phyloP scores from a whole-genome alignment of 2,888 invertebrate species.

The Thecophora atra region DNA sequence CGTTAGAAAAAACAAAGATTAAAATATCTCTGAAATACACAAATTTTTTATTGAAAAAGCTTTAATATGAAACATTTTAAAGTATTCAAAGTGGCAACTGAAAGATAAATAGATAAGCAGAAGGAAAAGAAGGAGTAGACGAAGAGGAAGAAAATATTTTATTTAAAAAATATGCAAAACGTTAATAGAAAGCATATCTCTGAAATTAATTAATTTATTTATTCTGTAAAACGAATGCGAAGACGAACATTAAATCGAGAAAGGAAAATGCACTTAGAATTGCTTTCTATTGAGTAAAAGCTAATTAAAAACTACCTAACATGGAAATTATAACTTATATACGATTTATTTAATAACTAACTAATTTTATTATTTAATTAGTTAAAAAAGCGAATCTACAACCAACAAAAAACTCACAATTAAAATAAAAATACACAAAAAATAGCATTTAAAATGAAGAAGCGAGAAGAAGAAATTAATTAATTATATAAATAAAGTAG shows the following conservation, averaged over 20 bases:
- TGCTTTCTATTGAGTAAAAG: no score
- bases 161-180: neutral
- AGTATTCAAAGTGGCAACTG: neutral
- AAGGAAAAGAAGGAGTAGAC: neutral
- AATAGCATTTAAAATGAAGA: constrained; percentile 15
- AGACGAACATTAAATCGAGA: neutral
- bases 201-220: neutral
- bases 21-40: no score
- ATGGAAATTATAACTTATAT: no score
- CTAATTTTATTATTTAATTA: constrained; percentile 2
- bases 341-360: neutral
- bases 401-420: neutral
- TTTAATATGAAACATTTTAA: neutral
- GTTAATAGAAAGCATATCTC: neutral
- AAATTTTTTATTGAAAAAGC: no score
- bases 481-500: neutral
- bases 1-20: no score
- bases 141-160: neutral
- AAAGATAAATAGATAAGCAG: neutral
- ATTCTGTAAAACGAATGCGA: neutral
- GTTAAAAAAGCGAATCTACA: no score
- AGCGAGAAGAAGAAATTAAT: constrained; percentile 18
- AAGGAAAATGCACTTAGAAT: neutral
- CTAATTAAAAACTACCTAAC: no score
- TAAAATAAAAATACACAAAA: neutral